Conservation (phyloP, 2,113 vertebrate genomes). For the Brachypteracias leptosomus region DNA sequence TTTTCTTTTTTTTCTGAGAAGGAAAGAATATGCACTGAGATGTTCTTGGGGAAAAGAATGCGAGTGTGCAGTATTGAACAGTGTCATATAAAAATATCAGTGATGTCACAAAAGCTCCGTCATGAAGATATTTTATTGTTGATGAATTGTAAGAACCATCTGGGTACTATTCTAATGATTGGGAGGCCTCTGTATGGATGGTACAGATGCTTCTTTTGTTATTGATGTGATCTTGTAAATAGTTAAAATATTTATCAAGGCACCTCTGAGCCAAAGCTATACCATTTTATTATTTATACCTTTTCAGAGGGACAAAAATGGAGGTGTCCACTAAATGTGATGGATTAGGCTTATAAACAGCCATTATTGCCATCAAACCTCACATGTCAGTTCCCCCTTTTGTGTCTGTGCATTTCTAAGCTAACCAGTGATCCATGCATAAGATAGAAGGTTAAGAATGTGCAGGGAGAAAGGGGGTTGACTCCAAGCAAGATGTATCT, state of each 20-base stretch:
- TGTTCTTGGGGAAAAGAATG: not conserved
- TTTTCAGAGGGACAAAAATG: conserved; percentile 97
- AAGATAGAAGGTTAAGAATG: conserved; percentile 95
- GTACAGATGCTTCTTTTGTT: conserved; percentile 98
- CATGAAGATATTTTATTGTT: conserved; percentile 69
- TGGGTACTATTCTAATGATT: conserved; percentile 83
- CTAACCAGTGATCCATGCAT: conserved; percentile 99
- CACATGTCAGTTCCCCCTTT: conserved; percentile 95
- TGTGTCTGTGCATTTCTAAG: conserved; percentile 97
- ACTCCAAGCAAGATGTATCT: conserved; percentile 92
- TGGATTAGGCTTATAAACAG: conserved; percentile 99
- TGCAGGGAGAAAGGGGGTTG: conserved; percentile 85
- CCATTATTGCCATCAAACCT: conserved; percentile 97
- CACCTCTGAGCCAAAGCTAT: conserved; percentile 81
- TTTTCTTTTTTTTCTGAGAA: not conserved
- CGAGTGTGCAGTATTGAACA: conserved; percentile 23
- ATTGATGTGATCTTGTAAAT: conserved; percentile 92
- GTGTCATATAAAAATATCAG: conserved; percentile 58
- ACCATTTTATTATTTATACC: conserved; percentile 98
- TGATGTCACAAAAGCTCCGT: conserved; percentile 61
- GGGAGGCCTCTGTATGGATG: conserved; percentile 74
- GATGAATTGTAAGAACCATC: conserved; percentile 87
- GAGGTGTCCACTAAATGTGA: conserved; percentile 99
- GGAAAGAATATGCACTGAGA: not conserved
- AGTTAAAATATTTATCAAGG: conserved; percentile 99